Conservation (phyloP, 53 echinoderm and acorn worm genomes). For the Hippasteria phrygiana region DNA sequence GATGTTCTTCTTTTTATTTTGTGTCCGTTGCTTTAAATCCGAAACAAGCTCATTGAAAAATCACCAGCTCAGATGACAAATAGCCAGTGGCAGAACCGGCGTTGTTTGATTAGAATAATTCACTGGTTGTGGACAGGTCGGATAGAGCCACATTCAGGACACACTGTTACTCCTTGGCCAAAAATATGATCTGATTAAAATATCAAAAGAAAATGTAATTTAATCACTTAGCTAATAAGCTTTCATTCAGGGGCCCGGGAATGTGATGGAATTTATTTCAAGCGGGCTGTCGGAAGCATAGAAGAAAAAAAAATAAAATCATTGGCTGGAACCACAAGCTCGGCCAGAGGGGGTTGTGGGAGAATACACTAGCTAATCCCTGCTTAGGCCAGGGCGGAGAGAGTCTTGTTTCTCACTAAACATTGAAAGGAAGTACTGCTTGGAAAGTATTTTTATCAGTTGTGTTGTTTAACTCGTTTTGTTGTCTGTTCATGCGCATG, state of each 20-base stretch:
- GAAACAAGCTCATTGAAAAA: conserved; percentile 66
- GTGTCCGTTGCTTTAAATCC: not conserved
- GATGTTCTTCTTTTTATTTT: not conserved
- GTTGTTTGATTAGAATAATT: conserved; percentile 52
- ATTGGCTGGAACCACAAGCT: conserved; percentile 51
- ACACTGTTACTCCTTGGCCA: conserved; percentile 48
- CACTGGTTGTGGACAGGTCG: not conserved
- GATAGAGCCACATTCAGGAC: not conserved
- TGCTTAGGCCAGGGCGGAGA: conserved; percentile 7
- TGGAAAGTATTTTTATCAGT: no score
- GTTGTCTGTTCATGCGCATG: no score
- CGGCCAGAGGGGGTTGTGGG: conserved; percentile 34
- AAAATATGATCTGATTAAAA: conserved; percentile 66
- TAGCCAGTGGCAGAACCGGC: conserved; percentile 48
- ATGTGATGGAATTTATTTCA: conserved; percentile 66
- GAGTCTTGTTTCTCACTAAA: conserved; percentile 15
- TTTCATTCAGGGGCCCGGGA: conserved; percentile 34
- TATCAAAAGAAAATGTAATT: conserved; percentile 66
- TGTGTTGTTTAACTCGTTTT: no score
- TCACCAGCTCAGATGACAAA: conserved; percentile 42
- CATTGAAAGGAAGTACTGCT: no score
- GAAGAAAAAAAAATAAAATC: conserved; percentile 50
- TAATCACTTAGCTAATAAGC: conserved; percentile 68
- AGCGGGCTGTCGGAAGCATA: conserved; percentile 57
- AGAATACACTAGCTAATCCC: conserved; percentile 61